Percentiles rank a stretch among this genome's conserved stretches.
phyloP scores from a whole-genome alignment of 1,140 invertebrate genomes.

The Drosophila biarmipes region DNA sequence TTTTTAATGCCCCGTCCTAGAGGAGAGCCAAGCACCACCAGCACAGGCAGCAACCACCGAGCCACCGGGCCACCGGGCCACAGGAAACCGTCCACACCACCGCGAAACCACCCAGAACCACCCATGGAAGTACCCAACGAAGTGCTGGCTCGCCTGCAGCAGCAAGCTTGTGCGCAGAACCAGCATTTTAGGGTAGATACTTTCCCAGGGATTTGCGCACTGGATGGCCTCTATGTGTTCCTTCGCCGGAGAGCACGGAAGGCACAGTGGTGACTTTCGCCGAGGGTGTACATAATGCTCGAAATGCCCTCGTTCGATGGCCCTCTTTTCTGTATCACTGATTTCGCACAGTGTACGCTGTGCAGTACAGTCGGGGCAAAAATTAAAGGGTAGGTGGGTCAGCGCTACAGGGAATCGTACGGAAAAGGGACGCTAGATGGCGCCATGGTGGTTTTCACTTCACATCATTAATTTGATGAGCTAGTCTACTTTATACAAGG shows the following conservation, averaged over 20 bases:
- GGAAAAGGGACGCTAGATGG: constrained; percentile 23
- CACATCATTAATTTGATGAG: neutral
- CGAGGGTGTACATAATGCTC: constrained; percentile 29
- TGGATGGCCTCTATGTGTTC: constrained; percentile 62
- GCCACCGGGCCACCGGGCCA: constrained; percentile 21
- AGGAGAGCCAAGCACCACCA: constrained; percentile 21
- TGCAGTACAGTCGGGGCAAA: constrained; percentile 58
- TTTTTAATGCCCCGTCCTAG: constrained; percentile 66
- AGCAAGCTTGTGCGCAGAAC: constrained; percentile 75
- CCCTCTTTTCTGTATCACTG: constrained; percentile 11
- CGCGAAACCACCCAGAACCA: constrained; percentile 45
- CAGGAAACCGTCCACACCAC: constrained; percentile 34
- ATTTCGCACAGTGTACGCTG: constrained; percentile 63
- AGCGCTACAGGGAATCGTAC: neutral
- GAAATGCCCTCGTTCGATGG: constrained; percentile 11
- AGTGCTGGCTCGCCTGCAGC: constrained; percentile 36
- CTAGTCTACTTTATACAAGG: neutral
- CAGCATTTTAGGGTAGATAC: constrained; percentile 84
- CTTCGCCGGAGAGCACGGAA: constrained; percentile 36
- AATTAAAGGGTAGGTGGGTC: constrained; percentile 30
- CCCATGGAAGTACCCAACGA: constrained; percentile 32
- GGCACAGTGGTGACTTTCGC: constrained; percentile 77
- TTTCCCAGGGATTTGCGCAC: constrained; percentile 83
- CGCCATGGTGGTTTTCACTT: neutral
- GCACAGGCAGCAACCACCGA: constrained; percentile 30